Conservation (phyloP, 2,888 invertebrate species). For the Lithophane leautieri region DNA sequence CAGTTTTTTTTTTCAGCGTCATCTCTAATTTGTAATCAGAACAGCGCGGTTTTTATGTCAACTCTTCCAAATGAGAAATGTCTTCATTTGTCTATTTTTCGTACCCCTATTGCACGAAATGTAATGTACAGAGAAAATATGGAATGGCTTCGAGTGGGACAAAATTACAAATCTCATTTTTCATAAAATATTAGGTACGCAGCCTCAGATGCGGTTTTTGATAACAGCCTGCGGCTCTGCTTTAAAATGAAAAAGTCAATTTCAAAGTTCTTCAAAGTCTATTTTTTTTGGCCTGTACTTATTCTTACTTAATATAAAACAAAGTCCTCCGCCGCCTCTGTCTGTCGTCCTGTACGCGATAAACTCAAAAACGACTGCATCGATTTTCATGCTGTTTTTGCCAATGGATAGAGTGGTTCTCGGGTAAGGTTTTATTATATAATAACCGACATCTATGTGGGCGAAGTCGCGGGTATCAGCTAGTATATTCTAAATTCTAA, state of each 20-base stretch:
- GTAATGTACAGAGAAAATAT: slow-evolving; percentile 51
- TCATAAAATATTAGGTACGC: slow-evolving; percentile 16
- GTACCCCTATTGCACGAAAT: slow-evolving; percentile 17
- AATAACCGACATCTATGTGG: too few species aligned
- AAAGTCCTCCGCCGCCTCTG: too few species aligned
- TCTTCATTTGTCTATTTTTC: slow-evolving; percentile 53
- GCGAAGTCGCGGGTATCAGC: too few species aligned
- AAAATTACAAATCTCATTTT: slow-evolving; percentile 36
- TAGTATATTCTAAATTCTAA: background rate
- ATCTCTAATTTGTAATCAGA: slow-evolving; percentile 27
- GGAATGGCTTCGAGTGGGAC: slow-evolving; percentile 25
- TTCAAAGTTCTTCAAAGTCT: too few species aligned
- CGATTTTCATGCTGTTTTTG: too few species aligned
- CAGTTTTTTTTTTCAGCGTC: background rate
- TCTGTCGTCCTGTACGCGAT: too few species aligned
- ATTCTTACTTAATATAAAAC: too few species aligned
- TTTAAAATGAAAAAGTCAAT: background rate
- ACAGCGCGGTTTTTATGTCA: slow-evolving; percentile 38
- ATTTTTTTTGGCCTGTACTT: too few species aligned
- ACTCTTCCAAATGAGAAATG: slow-evolving; percentile 54
- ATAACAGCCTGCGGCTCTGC: too few species aligned
- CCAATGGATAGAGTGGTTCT: too few species aligned
- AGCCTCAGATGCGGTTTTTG: background rate
- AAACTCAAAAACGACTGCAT: too few species aligned
- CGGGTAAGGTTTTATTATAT: too few species aligned